Conservation (phyloP, 2,113 vertebrate species). For the Stictonetta naevosa region DNA sequence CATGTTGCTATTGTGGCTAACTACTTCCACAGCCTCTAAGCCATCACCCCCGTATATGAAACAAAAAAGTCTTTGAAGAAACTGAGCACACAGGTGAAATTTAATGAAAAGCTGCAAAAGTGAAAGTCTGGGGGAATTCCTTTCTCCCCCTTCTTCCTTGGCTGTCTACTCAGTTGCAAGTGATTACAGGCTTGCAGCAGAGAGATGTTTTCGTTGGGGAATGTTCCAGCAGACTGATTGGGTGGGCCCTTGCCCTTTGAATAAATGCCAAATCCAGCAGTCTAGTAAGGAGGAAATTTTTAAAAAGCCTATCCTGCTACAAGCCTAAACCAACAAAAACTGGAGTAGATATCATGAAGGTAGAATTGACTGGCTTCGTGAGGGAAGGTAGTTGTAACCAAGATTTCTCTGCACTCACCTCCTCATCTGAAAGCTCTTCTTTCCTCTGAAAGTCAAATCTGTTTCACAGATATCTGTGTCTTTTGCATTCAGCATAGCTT, state of each 20-base stretch:
- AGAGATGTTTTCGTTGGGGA: constrained; percentile 67
- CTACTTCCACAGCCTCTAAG: not conserved
- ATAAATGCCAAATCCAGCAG: constrained; percentile 50
- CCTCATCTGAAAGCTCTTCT: constrained; percentile 43
- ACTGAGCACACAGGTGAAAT: not conserved
- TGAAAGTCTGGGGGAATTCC: not conserved
- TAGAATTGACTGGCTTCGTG: not conserved
- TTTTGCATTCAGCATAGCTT: constrained; percentile 8
- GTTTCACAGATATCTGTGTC: constrained; percentile 35
- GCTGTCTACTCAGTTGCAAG: constrained; percentile 44
- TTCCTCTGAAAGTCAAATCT: constrained; percentile 28
- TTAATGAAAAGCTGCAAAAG: not conserved
- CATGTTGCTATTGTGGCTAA: not conserved
- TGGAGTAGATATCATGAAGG: constrained; percentile 3
- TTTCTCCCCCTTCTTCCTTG: constrained; percentile 37
- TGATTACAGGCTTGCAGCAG: constrained; percentile 49
- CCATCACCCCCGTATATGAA: not conserved
- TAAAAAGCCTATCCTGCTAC: not conserved
- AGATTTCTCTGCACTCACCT: not conserved
- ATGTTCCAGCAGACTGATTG: constrained; percentile 58
- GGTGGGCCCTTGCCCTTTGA: constrained; percentile 64
- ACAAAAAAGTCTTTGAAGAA: not conserved
- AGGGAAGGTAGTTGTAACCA: not conserved
- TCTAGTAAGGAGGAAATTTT: constrained; percentile 22
- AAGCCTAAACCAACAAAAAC: constrained; percentile 39